These are phyloP conservation scores for Trogon melanurus DNA, from an alignment of 2,113 vertebrate species.

Conservation along the genomic window DNA sequence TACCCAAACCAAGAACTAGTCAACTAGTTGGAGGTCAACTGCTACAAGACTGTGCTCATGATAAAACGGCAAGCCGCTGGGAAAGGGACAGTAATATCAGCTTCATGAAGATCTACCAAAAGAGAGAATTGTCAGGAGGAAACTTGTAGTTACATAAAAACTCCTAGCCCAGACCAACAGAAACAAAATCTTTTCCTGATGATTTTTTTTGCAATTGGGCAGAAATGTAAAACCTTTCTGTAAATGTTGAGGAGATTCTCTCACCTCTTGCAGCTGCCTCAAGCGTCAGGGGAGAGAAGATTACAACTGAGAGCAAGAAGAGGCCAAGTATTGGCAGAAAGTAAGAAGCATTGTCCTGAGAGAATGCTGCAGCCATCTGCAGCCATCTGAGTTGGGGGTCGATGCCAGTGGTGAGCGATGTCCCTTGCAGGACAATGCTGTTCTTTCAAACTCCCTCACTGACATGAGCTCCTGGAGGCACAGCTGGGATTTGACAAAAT, in stretches of 20 bases:
- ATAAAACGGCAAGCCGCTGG: not conserved
- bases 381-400: not conserved
- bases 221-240: conserved; percentile 13
- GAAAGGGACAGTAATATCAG: not conserved
- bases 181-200: conserved; percentile 16
- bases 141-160: not conserved
- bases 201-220: not conserved
- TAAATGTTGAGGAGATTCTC: conserved; percentile 3
- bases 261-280: not conserved
- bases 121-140: not conserved
- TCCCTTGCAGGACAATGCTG: not conserved
- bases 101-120: not conserved
- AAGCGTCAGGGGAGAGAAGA: not conserved
- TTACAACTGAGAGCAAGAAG: not conserved
- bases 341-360: not conserved
- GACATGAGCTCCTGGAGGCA: not conserved
- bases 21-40: not conserved
- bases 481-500: not conserved
- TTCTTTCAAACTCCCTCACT: not conserved
- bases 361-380: not conserved
- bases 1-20: not conserved
- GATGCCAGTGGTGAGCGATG: rapidly evolving
- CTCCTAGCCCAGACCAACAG: not conserved
- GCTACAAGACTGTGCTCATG: not conserved
- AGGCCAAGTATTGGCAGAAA: not conserved